phyloP scores from a whole-genome alignment of 2,888 invertebrate species.

The Hirtodrosophila histrioides region DNA sequence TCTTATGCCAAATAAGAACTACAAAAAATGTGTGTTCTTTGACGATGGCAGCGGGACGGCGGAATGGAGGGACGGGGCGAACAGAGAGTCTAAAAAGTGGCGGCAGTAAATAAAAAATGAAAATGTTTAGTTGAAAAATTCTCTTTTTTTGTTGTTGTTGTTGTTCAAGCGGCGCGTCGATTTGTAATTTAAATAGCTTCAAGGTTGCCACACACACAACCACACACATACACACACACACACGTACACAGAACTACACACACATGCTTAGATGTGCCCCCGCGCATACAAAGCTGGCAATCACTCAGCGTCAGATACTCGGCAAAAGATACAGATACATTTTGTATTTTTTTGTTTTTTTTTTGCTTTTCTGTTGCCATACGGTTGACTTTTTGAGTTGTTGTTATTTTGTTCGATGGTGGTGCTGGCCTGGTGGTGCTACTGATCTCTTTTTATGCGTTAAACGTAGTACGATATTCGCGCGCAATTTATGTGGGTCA shows the following conservation, averaged over 20 bases:
- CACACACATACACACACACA: background rate
- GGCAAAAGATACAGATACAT: constrained; percentile 53
- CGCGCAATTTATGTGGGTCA: constrained; percentile 76
- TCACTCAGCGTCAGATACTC: constrained; percentile 62
- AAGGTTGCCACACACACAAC: constrained; percentile 66
- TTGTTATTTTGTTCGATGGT: constrained; percentile 13
- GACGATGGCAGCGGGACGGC: constrained; percentile 11
- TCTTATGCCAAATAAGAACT: constrained; percentile 59
- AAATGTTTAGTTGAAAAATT: constrained; percentile 69
- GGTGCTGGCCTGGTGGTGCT: constrained; percentile 10
- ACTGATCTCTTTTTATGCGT: constrained; percentile 61
- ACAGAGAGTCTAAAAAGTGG: constrained; percentile 63
- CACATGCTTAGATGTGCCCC: constrained; percentile 45
- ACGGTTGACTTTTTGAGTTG: constrained; percentile 15
- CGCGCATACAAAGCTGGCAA: constrained; percentile 65
- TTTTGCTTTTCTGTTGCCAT: constrained; percentile 16
- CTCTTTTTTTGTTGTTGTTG: constrained; percentile 43
- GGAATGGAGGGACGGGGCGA: constrained; percentile 6
- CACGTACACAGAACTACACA: background rate
- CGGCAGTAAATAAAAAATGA: constrained; percentile 79
- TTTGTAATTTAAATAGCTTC: constrained; percentile 80
- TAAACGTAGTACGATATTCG: constrained; percentile 67
- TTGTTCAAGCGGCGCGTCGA: constrained; percentile 50
- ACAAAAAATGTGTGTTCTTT: constrained; percentile 44
- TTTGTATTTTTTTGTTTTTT: constrained; percentile 19